These are phyloP conservation scores for Ennomos quercinarius DNA, from an alignment of 2,888 invertebrate species.

Conservation along the genomic window DNA sequence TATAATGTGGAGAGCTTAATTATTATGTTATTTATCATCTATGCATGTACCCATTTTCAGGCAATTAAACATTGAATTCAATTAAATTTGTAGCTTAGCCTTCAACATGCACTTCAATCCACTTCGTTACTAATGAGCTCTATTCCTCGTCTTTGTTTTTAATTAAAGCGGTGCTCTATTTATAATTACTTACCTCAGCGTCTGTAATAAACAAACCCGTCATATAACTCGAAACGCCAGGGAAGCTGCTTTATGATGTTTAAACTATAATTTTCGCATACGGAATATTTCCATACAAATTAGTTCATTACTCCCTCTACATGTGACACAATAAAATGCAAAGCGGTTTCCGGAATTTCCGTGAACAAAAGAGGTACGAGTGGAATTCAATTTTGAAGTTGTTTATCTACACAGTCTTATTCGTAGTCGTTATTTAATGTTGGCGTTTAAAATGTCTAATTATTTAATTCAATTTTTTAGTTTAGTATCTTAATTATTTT, in stretches of 20 bases:
- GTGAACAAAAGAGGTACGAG: slow-evolving; percentile 8
- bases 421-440: neutral
- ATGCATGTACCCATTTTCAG: no score
- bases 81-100: no score
- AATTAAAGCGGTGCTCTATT: neutral
- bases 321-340: slow-evolving; percentile 51
- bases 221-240: slow-evolving; percentile 15
- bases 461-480: no score
- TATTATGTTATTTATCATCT: no score
- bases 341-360: slow-evolving; percentile 31
- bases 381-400: slow-evolving; percentile 10
- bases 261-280: slow-evolving; percentile 31
- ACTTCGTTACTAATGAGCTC: no score
- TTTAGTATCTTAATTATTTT: no score
- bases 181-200: slow-evolving; percentile 2
- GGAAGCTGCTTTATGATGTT: slow-evolving; percentile 26
- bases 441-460: no score
- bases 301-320: slow-evolving; percentile 39
- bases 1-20: no score
- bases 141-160: no score
- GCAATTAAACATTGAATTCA: no score
- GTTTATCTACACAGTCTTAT: slow-evolving; percentile 1
- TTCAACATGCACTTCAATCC: no score
- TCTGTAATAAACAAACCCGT: slow-evolving; percentile 17
- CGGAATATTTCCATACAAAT: slow-evolving; percentile 49